These are phyloP conservation scores for Steatornis caripensis DNA, from an alignment of 2,113 vertebrate species.

Conservation along the genomic window DNA sequence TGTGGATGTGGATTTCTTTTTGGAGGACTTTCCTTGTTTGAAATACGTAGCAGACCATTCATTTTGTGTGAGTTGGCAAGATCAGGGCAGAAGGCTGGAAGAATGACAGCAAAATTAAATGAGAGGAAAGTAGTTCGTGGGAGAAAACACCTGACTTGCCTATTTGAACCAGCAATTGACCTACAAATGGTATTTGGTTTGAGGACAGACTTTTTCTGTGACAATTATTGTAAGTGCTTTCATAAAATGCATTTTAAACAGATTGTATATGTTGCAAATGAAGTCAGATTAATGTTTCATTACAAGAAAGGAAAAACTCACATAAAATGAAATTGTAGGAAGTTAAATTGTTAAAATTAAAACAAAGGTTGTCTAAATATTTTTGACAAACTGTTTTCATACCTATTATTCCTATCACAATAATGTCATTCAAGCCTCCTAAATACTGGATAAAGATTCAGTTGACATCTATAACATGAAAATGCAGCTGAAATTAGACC, in stretches of 20 bases:
- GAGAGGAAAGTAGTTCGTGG: not conserved
- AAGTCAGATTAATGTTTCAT: not conserved
- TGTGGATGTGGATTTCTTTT: not conserved
- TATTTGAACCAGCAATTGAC: not conserved
- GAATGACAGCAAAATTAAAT: not conserved
- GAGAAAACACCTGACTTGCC: not conserved
- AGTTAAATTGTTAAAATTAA: not conserved
- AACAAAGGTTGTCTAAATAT: not conserved
- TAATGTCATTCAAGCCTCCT: not conserved
- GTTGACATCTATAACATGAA: not conserved
- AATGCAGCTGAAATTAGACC: conserved; percentile 63
- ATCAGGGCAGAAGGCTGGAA: not conserved
- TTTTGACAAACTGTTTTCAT: not conserved
- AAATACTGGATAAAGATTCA: not conserved
- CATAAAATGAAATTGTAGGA: not conserved
- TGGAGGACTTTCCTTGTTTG: not conserved
- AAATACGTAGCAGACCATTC: not conserved
- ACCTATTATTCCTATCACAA: not conserved
- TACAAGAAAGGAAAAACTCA: not conserved
- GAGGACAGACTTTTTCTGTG: not conserved
- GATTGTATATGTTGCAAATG: not conserved
- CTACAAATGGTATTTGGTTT: not conserved
- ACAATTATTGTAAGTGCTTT: not conserved
- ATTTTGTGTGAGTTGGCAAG: not conserved
- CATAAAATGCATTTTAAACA: not conserved